Evolutionary conservation across 1,140 invertebrate genomes (phyloP).

Genomic region (Drosophila sechellia): DNA sequence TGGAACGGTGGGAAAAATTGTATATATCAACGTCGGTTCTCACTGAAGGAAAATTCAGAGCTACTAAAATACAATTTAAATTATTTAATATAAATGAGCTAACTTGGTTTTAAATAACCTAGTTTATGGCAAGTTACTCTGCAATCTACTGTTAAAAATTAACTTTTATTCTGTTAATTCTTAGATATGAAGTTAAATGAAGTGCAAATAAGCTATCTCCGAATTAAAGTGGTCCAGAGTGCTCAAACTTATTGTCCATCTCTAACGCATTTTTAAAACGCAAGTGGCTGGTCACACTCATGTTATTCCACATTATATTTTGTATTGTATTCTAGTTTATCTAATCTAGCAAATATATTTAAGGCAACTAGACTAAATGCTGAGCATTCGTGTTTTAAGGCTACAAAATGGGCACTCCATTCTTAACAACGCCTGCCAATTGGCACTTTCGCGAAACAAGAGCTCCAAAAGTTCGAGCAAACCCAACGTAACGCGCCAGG

Average conservation of each 20-base stretch:
- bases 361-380: not conserved
- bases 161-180: too few relatives aligned
- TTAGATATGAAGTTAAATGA: too few relatives aligned
- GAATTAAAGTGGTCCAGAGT: not conserved
- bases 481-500: slow-evolving; percentile 46
- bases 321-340: not conserved
- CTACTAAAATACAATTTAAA: too few relatives aligned
- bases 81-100: too few relatives aligned
- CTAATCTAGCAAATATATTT: not conserved
- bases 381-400: not conserved
- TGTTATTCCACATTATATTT: not conserved
- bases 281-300: not conserved
- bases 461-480: slow-evolving; percentile 17
- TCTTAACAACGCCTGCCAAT: not conserved
- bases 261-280: not conserved
- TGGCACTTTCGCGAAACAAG: slow-evolving; percentile 8
- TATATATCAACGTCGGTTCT: not conserved
- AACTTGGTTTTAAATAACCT: too few relatives aligned
- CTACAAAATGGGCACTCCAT: not conserved
- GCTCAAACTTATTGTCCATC: not conserved
- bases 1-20: not conserved
- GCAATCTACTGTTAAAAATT: too few relatives aligned
- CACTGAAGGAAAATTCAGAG: too few relatives aligned
- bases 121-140: too few relatives aligned
- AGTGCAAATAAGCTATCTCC: not conserved